Evolutionary conservation across 1,140 invertebrate species (phyloP), one percentile per base, ranked within the genome.

Genomic region (Helicoverpa armigera): DNA sequence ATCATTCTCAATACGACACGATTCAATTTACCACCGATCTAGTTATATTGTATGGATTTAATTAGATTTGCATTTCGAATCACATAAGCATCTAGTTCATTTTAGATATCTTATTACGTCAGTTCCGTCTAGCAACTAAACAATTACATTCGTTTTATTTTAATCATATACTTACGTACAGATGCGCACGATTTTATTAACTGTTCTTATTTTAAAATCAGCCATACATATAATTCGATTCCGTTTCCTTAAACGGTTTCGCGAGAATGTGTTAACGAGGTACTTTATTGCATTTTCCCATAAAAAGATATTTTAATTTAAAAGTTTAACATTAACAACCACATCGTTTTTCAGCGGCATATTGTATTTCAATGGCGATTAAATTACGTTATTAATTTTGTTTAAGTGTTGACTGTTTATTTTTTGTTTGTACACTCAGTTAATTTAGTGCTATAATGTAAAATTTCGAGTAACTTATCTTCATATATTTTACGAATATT

Each of bases 21-120:
- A 35, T 35, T 35, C n/a, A n/a, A n/a, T 35, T 16, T 13, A 65
- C 43, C 48, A n/a, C 14, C n/a, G n/a, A 67, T 67, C 43, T 67
- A 16, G 16, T 48, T 67, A 11, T 11, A 67, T 67, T 67, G n/a
- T 48, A 67, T 67, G 11, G 3, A n/a, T 35, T 35, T 67, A 67
- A 67, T 67, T 67, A 67, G 35, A 67, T 65, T 67, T n/a, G n/a
- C n/a, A n/a, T 16, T n/a, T n/a, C 16, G 43, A 67, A 67, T 70
- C n/a, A n/a, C n/a, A n/a, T n/a, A 12, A 65, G 67, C 14, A 53
- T 53, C 18, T 70, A 53, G 35, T 70, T 29, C 67, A 70, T 14
- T 70, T 18, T 69, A 12, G 2, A 60, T 67, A 67, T 48, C 35
- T 48, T 58, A 2, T 78, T 79, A 53, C 65, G 31, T 70, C 48